Percentiles rank a stretch among this genome's conserved stretches.
These are phyloP conservation scores for Vulpes ferrilata DNA, from an alignment of 2,113 vertebrate genomes.

Conservation along the genomic window DNA sequence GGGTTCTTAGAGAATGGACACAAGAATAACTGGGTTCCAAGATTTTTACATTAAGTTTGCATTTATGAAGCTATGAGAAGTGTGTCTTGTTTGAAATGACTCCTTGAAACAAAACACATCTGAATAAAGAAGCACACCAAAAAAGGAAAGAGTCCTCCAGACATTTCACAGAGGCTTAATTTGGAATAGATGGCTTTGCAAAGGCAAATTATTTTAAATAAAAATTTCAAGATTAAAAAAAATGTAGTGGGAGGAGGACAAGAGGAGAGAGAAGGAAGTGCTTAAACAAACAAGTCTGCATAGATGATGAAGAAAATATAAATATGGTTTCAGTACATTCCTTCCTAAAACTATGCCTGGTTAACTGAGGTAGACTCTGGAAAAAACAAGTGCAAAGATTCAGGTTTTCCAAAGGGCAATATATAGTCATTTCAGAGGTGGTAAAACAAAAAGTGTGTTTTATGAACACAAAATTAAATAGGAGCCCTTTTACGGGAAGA, in stretches of 20 bases:
- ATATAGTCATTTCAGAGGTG: not conserved
- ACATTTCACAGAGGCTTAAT: not conserved
- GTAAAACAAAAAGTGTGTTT: slow-evolving; percentile 37
- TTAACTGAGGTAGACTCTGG: slow-evolving; percentile 53
- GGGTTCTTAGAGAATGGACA: not conserved
- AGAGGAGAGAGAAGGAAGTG: not conserved
- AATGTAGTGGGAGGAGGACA: not conserved
- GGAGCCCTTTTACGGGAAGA: not conserved
- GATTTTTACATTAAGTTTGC: not conserved
- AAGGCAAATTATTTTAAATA: not conserved
- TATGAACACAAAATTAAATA: not conserved
- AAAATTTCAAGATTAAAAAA: not conserved
- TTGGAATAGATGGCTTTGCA: not conserved
- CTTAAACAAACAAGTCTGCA: not conserved
- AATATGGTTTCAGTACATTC: not conserved
- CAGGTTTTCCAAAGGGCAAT: slow-evolving; percentile 35
- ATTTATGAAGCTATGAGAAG: not conserved
- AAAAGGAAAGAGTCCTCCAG: not conserved
- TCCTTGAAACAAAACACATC: not conserved
- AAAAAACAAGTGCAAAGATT: not conserved
- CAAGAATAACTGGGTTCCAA: not conserved
- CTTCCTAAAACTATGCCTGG: not conserved
- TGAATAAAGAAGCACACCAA: not conserved
- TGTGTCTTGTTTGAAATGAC: not conserved
- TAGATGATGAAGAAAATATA: not conserved